A percentile compares a stretch with the other conserved stretches of the same genome.
Conservation (phyloP, 1,140 invertebrate species). For the Cherax quadricarinatus region DNA sequence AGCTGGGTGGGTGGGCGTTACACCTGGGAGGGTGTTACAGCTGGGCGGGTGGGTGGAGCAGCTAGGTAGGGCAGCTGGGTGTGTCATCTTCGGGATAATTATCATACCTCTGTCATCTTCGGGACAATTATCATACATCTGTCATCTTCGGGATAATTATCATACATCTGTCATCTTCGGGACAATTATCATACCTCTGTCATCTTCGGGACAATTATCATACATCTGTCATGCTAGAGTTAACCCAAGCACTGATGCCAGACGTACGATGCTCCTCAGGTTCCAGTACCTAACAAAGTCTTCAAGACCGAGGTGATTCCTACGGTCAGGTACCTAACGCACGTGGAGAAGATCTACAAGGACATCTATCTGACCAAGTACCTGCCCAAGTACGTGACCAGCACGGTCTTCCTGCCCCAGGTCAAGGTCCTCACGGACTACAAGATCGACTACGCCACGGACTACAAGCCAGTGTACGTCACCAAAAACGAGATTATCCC, state of each 20-base stretch:
- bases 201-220: too few relatives aligned
- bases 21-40: too few relatives aligned
- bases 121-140: too few relatives aligned
- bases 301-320: constrained; percentile 17
- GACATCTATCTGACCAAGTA: neutral
- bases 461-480: constrained; percentile 21
- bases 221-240: neutral
- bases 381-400: constrained; percentile 6
- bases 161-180: too few relatives aligned
- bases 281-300: neutral
- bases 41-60: too few relatives aligned
- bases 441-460: constrained; percentile 15
- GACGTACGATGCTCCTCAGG: neutral
- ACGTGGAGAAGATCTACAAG: neutral
- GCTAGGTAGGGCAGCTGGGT: too few relatives aligned
- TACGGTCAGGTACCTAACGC: neutral
- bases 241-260: neutral
- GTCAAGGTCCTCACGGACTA: neutral
- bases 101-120: too few relatives aligned
- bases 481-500: neutral
- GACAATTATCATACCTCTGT: too few relatives aligned
- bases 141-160: too few relatives aligned
- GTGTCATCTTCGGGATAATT: too few relatives aligned
- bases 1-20: too few relatives aligned
- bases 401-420: neutral